phyloP scores from a whole-genome alignment of 2,888 invertebrate genomes.

The Azorinus chamasolen region DNA sequence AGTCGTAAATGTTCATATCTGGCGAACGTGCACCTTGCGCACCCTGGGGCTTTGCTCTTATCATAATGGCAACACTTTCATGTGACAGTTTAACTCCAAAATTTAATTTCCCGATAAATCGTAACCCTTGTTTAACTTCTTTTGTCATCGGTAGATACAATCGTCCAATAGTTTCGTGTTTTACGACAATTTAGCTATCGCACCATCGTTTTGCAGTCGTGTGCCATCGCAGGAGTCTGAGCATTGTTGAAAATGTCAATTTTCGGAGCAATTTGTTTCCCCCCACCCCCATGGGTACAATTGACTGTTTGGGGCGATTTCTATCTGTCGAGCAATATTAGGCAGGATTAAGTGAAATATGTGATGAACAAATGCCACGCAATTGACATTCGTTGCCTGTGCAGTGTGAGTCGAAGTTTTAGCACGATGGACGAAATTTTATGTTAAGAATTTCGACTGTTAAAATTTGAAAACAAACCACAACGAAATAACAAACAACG shows the following conservation, averaged over 20 bases:
- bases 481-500: no score
- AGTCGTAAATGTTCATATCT: no score
- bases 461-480: no score
- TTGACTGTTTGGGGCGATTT: slow-evolving; percentile 42
- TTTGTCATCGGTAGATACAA: slow-evolving; percentile 7
- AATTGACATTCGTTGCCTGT: no score
- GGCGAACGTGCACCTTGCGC: no score
- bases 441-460: no score
- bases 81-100: slow-evolving; percentile 8
- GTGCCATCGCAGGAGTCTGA: slow-evolving; percentile 20
- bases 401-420: no score
- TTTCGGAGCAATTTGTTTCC: slow-evolving; percentile 28
- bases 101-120: slow-evolving; percentile 30
- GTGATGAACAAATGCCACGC: no score
- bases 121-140: neutral
- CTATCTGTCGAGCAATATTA: slow-evolving; percentile 28
- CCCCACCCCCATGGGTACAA: slow-evolving; percentile 39
- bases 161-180: neutral
- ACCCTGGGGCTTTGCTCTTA: neutral
- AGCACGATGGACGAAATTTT: no score
- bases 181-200: slow-evolving; percentile 29
- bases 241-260: slow-evolving; percentile 48
- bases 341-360: slow-evolving; percentile 22
- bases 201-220: slow-evolving; percentile 26
- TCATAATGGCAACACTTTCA: neutral